A percentile compares a stretch with the other conserved stretches of the same genome.
These are phyloP conservation scores for Acanthurus leucopareius DNA, from an alignment of 2,797 vertebrate genomes.

Conservation along the genomic window DNA sequence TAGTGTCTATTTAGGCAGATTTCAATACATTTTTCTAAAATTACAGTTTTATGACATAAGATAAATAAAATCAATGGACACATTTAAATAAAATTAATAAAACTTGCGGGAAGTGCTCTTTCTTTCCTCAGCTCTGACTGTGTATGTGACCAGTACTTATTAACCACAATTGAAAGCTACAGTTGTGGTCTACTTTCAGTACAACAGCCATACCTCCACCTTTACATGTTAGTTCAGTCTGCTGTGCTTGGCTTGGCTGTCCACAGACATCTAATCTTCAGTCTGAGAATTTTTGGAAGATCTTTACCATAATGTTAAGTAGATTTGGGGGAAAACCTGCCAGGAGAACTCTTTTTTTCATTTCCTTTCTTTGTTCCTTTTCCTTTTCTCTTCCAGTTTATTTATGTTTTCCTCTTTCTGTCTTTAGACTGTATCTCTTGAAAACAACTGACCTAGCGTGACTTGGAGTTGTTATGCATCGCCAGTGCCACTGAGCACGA, in stretches of 20 bases:
- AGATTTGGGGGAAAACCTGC: neutral
- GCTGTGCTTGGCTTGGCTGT: too few species aligned
- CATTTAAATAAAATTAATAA: too few species aligned
- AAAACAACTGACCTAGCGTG: neutral
- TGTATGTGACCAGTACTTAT: too few species aligned
- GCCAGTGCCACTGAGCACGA: neutral
- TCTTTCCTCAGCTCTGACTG: neutral
- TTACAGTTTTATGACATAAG: neutral
- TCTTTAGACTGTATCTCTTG: neutral
- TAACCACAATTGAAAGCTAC: neutral
- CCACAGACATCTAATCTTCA: neutral
- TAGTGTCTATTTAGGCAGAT: neutral
- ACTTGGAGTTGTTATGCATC: constrained; percentile 10
- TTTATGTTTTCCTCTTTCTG: neutral
- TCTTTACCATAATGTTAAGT: neutral
- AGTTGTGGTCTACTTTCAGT: too few species aligned
- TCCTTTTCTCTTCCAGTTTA: neutral
- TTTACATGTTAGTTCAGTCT: neutral
- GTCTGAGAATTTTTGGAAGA: neutral
- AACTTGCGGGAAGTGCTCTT: too few species aligned
- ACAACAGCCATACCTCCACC: neutral
- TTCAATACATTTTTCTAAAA: neutral
- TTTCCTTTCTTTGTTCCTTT: neutral
- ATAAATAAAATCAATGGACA: too few species aligned
- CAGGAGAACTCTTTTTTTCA: neutral